Percentiles rank a stretch among this genome's conserved stretches.
phyloP scores from a whole-genome alignment of 2,888 invertebrate species.

The Omphaloscelis lunosa region DNA sequence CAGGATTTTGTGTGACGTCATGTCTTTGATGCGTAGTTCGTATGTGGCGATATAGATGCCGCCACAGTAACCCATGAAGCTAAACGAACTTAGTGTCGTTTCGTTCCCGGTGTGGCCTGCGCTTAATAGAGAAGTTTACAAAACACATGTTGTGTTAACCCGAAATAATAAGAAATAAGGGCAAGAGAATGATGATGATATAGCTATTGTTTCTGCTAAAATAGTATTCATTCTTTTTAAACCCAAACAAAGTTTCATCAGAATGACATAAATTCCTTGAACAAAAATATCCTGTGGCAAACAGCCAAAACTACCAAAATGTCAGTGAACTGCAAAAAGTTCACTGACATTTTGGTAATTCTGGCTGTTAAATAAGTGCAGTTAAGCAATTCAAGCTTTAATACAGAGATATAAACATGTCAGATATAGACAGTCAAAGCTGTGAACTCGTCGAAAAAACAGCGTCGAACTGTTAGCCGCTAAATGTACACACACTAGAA shows the following conservation, averaged over 20 bases:
- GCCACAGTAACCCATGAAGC: too few relatives aligned
- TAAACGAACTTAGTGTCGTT: too few relatives aligned
- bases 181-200: not conserved
- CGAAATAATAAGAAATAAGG: not conserved
- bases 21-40: too few relatives aligned
- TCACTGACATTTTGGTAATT: too few relatives aligned
- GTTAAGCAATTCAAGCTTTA: not conserved
- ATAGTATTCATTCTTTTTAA: not conserved
- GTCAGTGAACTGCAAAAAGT: not conserved
- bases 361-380: not conserved
- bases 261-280: not conserved
- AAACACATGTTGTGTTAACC: not conserved
- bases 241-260: not conserved
- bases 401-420: too few relatives aligned
- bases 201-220: not conserved
- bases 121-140: not conserved
- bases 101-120: too few relatives aligned
- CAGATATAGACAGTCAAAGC: too few relatives aligned
- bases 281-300: constrained; percentile 6
- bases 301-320: constrained; percentile 2
- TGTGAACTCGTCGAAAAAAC: too few relatives aligned
- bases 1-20: too few relatives aligned
- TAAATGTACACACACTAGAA: too few relatives aligned
- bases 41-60: too few relatives aligned
- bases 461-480: too few relatives aligned